Conservation (phyloP, 2,888 invertebrate genomes). For the Phymatocera aterrima region DNA sequence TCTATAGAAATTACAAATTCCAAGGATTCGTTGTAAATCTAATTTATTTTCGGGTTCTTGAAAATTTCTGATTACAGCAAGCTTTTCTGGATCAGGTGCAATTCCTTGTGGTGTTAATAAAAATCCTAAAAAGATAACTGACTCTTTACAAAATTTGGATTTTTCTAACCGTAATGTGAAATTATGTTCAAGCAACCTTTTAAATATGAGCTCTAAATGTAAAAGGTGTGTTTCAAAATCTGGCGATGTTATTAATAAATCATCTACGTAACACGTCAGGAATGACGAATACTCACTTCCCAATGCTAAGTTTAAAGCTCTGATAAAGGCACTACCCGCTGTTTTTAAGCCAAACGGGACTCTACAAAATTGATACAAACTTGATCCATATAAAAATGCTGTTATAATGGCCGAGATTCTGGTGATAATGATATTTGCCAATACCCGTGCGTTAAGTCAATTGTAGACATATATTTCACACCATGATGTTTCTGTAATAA, state of each 20-base stretch:
- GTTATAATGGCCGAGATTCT: slow-evolving; percentile 45
- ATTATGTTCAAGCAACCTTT: slow-evolving; percentile 49
- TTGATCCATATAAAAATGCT: slow-evolving; percentile 50
- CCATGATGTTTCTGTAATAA: slow-evolving; percentile 52
- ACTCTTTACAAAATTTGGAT: slow-evolving; percentile 50
- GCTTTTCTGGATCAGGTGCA: slow-evolving; percentile 44
- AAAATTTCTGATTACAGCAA: slow-evolving; percentile 53
- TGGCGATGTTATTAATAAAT: slow-evolving; percentile 57
- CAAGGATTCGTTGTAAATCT: slow-evolving; percentile 51
- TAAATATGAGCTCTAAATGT: slow-evolving; percentile 52
- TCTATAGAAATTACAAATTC: slow-evolving; percentile 20
- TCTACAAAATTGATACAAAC: slow-evolving; percentile 56
- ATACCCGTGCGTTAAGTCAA: slow-evolving; percentile 53
- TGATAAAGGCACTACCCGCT: slow-evolving; percentile 51
- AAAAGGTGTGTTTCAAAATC: slow-evolving; percentile 52
- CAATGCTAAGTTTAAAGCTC: slow-evolving; percentile 51
- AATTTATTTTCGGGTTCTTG: slow-evolving; percentile 53
- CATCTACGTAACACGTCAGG: slow-evolving; percentile 59
- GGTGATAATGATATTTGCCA: slow-evolving; percentile 52
- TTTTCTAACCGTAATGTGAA: slow-evolving; percentile 57
- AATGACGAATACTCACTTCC: slow-evolving; percentile 58
- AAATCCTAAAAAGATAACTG: slow-evolving; percentile 27
- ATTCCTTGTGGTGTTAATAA: slow-evolving; percentile 34
- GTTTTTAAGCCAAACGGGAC: slow-evolving; percentile 59
- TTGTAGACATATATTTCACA: slow-evolving; percentile 47